These are phyloP conservation scores for Colinus virginianus DNA, from an alignment of 2,113 vertebrate genomes.

Conservation along the genomic window DNA sequence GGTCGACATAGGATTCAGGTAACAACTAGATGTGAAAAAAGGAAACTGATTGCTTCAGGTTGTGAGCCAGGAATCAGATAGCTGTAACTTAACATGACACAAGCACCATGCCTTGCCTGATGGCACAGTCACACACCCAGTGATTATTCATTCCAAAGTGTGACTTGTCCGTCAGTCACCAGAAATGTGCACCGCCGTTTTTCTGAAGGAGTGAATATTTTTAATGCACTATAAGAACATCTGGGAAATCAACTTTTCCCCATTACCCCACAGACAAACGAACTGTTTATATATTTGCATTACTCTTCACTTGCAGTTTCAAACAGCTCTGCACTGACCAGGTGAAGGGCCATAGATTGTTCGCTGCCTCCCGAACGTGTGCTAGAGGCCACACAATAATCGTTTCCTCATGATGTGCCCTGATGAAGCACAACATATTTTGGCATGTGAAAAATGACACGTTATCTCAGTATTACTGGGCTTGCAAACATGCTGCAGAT, in stretches of 20 bases:
- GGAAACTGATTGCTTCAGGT: background rate
- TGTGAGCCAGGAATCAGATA: background rate
- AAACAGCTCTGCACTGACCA: background rate
- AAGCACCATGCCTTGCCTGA: background rate
- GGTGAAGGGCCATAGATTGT: background rate
- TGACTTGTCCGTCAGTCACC: background rate
- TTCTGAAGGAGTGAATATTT: background rate
- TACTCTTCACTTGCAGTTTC: background rate
- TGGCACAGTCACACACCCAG: background rate
- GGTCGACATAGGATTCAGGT: background rate
- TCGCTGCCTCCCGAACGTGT: background rate
- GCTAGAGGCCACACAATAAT: background rate
- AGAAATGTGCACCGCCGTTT: background rate
- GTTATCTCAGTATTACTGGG: background rate
- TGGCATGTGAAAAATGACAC: background rate
- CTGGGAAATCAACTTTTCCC: background rate
- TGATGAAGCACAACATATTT: background rate
- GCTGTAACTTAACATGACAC: background rate
- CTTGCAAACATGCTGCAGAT: background rate
- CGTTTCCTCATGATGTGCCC: background rate
- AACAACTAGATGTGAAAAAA: background rate
- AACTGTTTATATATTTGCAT: background rate
- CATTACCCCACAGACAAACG: background rate
- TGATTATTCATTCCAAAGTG: background rate
- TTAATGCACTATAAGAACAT: background rate